Conservation (phyloP, 2,888 invertebrate species). For the Orchesella flavescens region DNA sequence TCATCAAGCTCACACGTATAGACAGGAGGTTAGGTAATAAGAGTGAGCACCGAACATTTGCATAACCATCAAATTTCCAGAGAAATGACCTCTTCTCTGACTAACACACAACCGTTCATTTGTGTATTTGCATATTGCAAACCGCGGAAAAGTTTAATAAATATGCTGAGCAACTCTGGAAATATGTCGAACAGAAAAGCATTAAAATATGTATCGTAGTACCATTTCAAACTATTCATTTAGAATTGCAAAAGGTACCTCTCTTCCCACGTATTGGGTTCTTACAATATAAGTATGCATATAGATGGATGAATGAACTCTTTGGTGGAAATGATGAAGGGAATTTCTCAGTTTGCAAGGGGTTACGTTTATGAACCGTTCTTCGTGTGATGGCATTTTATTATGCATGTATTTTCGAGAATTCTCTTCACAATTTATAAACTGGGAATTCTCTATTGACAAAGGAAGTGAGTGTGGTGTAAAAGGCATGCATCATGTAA, state of each 20-base stretch:
- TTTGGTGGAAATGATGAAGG: too few species aligned
- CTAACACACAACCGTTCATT: constrained; percentile 11
- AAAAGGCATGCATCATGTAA: neutral
- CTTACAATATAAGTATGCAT: too few species aligned
- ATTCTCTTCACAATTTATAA: constrained; percentile 1
- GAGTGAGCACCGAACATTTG: constrained; percentile 35
- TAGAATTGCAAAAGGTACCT: too few species aligned
- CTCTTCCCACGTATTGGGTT: too few species aligned
- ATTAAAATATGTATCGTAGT: too few species aligned
- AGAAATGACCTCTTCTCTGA: constrained; percentile 31
- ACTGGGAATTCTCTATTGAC: constrained; percentile 21
- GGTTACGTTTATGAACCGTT: too few species aligned
- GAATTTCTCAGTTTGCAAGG: too few species aligned
- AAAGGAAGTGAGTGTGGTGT: constrained; percentile 36
- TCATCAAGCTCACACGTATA: neutral
- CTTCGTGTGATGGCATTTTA: neutral
- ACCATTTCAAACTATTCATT: too few species aligned
- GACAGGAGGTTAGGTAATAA: neutral
- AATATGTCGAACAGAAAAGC: neutral
- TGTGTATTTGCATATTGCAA: constrained; percentile 41
- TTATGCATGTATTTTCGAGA: constrained; percentile 3
- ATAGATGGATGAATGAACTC: too few species aligned
- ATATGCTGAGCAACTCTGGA: constrained; percentile 4
- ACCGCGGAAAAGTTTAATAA: constrained; percentile 37
- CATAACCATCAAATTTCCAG: constrained; percentile 38